Evolutionary conservation across 2,888 invertebrate genomes (phyloP), one percentile per base, ranked within the genome.

Genomic region (Eristalis tenax): DNA sequence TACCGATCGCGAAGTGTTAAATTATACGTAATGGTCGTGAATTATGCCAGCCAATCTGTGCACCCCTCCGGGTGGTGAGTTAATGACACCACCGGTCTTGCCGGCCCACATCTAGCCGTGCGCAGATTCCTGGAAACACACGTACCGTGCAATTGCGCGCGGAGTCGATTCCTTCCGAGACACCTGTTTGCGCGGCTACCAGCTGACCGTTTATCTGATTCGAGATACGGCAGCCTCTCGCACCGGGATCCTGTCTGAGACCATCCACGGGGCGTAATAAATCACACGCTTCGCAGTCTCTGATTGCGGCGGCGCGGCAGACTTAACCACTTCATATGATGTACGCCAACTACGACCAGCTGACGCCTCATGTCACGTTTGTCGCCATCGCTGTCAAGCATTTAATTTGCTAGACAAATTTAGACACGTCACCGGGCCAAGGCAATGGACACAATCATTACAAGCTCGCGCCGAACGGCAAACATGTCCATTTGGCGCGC

Each of bases 11-110:
- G 71, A 87, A 78, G 83, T 86, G 86, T 87, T 79, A 87, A 87
- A 87, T 87, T 87, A 83, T 90, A 69, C 61, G 63, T 86, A 86
- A 86, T 86, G 82, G 70, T 43, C 75, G 83, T 86, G 86, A 75
- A 86, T 86, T 86, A 86, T 64, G 75, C 69, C 63, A 28, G 66
- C 22, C 63, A 66, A 70, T 69, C 74, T 65, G 35, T 35, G 38
- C 38, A 28, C 56, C 40, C 64, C 82, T 70, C 57, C 15, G 59
- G 81, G 74, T 56, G 69, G 50, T 74, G 81, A 57, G 43, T 57
- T 82, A 74, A 69, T 86, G 65, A 65, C 57, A 82, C 82, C 82
- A 86, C 82, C 40, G 66, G 81, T 86, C 40, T 86, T 86, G 74
- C 77, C 74, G 43, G 59, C 50, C 56, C 23, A 26, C 63, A 71